Evolutionary conservation across 2,888 invertebrate species (phyloP), one percentile per base, ranked within the genome.

Genomic region (Machimus atricapillus): DNA sequence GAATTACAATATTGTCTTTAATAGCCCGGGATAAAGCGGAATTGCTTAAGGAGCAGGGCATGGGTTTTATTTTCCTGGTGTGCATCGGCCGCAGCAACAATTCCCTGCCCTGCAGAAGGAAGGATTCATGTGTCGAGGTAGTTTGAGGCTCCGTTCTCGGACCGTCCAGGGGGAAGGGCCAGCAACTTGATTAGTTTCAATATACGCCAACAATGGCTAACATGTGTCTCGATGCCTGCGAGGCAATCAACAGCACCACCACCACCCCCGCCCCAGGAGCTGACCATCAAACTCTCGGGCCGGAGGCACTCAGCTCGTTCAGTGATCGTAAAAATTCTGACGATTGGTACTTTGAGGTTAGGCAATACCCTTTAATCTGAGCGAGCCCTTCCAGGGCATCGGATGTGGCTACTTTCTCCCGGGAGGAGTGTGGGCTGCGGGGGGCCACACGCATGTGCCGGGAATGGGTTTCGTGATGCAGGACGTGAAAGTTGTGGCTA

Each of bases 161-260:
- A 2, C 40, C 40, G 27, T 46, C 66, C 37, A 19, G 66, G 66
- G 19, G 66, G 27, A 23, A 12, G 27, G 87, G 52, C 52, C 73
- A 40, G 88, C 87, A 88, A 85, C 86, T 88, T 88, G 88, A 88
- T 88, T 88, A 87, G 87, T 87, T 88, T 82, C 87, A 85, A 88
- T 88, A 86, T 85, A 85, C 85, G 52, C 46, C 43, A 31, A 46
- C 19, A 73, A 82, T 37, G 82, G 82, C 58, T 58, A 82, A 85
- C 74, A 85, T 85, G 74, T 85, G 85, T 85, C 46, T 46, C 85
- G 43, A 85, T 85, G 46, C 46, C 73, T 34, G 43, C 27, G 74
- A 74, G 85, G 85, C 40, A 85, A 85, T 85, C 85, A 85, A 85
- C 85, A 74, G 19, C 74, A 23, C 73, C 85, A 40, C 40, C 40